Conservation (phyloP, 1,140 invertebrate species). For the Drosophila grimshawi region DNA sequence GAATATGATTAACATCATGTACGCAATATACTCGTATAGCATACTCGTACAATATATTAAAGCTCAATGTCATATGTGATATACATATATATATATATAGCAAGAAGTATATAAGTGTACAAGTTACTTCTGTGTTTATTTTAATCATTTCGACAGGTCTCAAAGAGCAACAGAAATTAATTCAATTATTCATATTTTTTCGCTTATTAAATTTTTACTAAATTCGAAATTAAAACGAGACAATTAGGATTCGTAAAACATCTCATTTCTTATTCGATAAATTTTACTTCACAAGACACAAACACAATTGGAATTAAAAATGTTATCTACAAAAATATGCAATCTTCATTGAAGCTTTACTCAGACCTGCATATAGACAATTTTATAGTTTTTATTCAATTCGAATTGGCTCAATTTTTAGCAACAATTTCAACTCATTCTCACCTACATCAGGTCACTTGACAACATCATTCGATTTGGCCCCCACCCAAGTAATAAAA, state of each 20-base stretch:
- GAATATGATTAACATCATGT: slow-evolving; percentile 39
- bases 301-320: neutral
- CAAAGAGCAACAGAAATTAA: slow-evolving; percentile 4
- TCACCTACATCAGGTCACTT: slow-evolving; percentile 30
- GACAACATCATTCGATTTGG: slow-evolving; percentile 40
- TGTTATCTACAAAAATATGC: neutral
- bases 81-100: slow-evolving; percentile 44
- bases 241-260: too few relatives aligned
- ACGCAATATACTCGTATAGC: slow-evolving; percentile 53
- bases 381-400: slow-evolving; percentile 5
- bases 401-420: slow-evolving; percentile 41
- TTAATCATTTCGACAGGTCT: slow-evolving; percentile 18
- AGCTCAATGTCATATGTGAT: slow-evolving; percentile 67
- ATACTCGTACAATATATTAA: slow-evolving; percentile 50
- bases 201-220: slow-evolving; percentile 10
- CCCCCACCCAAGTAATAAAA: slow-evolving; percentile 21
- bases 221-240: slow-evolving; percentile 1
- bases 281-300: neutral
- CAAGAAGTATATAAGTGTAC: slow-evolving; percentile 35
- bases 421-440: slow-evolving; percentile 26
- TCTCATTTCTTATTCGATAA: neutral
- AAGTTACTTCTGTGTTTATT: slow-evolving; percentile 49
- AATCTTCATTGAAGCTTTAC: neutral
- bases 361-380: slow-evolving; percentile 17
- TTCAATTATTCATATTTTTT: slow-evolving; percentile 34